Evolutionary conservation across 1,140 invertebrate species (phyloP).

Genomic region (Pteromalus puparum): DNA sequence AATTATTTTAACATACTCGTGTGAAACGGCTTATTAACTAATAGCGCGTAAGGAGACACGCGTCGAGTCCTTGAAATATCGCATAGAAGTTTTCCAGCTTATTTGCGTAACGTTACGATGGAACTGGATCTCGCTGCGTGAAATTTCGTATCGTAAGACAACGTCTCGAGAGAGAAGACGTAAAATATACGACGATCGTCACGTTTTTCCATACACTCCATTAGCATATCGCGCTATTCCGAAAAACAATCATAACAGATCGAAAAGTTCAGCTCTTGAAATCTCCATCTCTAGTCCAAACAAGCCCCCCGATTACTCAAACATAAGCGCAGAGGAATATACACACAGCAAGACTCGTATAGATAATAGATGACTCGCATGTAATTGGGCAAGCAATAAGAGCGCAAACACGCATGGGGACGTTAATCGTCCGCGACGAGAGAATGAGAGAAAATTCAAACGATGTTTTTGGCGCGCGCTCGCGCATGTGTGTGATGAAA

Average conservation of each 20-base stretch:
- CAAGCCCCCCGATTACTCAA: no score
- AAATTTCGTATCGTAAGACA: not conserved
- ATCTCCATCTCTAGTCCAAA: no score
- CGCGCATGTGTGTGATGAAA: conserved; percentile 16
- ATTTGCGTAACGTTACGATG: not conserved
- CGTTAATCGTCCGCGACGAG: not conserved
- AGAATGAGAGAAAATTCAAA: not conserved
- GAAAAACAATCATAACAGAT: no score
- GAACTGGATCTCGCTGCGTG: not conserved
- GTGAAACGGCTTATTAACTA: not conserved
- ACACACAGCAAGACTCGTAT: not conserved
- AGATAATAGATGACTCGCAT: not conserved
- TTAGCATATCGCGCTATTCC: no score
- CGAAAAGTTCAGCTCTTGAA: no score
- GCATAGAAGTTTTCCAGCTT: not conserved
- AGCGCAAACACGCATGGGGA: not conserved
- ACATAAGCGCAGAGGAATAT: no score
- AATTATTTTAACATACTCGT: conserved; percentile 13
- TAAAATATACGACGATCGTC: no score
- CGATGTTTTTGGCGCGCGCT: not conserved
- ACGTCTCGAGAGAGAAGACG: no score
- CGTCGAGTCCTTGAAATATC: not conserved
- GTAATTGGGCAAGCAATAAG: no score
- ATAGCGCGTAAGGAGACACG: not conserved
- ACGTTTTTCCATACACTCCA: no score